Evolutionary conservation across 1,140 invertebrate genomes (phyloP).

Genomic region (Zaprionus kolodkinae): DNA sequence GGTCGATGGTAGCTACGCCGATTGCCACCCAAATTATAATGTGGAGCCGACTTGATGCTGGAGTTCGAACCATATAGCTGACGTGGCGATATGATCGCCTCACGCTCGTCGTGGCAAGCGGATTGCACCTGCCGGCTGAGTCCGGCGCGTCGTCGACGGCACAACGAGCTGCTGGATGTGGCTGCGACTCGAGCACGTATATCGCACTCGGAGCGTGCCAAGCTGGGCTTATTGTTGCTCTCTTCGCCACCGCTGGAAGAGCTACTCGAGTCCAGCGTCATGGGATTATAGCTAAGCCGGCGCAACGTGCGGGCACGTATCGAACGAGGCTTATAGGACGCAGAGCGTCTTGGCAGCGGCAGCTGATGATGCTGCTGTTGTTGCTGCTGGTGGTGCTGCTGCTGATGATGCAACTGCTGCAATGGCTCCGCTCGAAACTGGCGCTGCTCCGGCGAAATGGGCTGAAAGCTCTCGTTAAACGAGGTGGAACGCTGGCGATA

Average conservation of each 20-base stretch:
- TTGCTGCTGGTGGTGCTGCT: constrained; percentile 24
- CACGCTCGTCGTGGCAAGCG: constrained; percentile 69
- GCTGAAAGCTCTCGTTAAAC: constrained; percentile 82
- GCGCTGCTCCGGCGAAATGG: constrained; percentile 72
- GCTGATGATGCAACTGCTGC: background rate
- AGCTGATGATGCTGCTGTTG: constrained; percentile 8
- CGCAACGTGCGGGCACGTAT: constrained; percentile 85
- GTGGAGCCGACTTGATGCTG: constrained; percentile 84
- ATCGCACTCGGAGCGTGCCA: constrained; percentile 84
- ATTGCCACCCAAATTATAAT: constrained; percentile 77
- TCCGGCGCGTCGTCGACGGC: constrained; percentile 65
- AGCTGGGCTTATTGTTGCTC: constrained; percentile 64
- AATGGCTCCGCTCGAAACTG: constrained; percentile 38
- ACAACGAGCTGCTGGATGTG: constrained; percentile 58
- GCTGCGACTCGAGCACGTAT: constrained; percentile 73
- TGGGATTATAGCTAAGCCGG: constrained; percentile 86
- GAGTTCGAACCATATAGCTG: constrained; percentile 84
- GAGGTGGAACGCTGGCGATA: constrained; percentile 82
- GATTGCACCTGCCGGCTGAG: constrained; percentile 71
- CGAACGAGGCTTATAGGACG: constrained; percentile 79
- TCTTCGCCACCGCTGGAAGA: constrained; percentile 80
- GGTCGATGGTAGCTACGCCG: constrained; percentile 61
- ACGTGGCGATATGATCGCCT: constrained; percentile 60
- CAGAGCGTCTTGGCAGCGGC: constrained; percentile 54
- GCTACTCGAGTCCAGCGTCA: constrained; percentile 84